Evolutionary conservation across 2,888 invertebrate genomes (phyloP).

Genomic region (Dasypogon diadema): DNA sequence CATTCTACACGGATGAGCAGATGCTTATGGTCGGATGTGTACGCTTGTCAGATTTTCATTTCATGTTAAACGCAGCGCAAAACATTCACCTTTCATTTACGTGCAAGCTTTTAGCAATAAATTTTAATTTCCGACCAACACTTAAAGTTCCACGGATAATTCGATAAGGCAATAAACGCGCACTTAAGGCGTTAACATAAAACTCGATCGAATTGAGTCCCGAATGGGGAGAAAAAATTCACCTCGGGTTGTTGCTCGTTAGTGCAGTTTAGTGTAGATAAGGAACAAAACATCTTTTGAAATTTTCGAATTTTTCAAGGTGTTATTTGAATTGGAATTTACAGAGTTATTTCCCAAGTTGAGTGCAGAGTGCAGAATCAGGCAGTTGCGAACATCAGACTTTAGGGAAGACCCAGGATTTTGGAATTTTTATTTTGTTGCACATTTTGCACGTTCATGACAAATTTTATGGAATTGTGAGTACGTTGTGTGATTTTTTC

Average conservation of each 20-base stretch:
- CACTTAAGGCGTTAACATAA: conserved; percentile 27
- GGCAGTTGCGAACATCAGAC: too few relatives aligned
- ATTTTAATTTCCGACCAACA: conserved; percentile 34
- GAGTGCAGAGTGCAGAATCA: too few relatives aligned
- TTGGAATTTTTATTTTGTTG: too few relatives aligned
- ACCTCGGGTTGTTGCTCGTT: conserved; percentile 19
- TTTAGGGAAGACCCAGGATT: too few relatives aligned
- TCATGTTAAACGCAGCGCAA: conserved; percentile 20
- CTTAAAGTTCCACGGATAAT: conserved; percentile 15
- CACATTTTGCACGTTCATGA: too few relatives aligned
- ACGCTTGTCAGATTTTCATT: conserved; percentile 38
- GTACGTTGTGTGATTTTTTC: too few relatives aligned
- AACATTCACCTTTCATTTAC: background rate
- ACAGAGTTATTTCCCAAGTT: too few relatives aligned
- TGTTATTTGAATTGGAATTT: background rate
- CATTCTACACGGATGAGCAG: conserved; percentile 28
- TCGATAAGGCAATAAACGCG: conserved; percentile 24
- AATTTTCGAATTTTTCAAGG: background rate
- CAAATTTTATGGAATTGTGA: too few relatives aligned
- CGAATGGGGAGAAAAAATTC: background rate
- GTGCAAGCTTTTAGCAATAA: conserved; percentile 4
- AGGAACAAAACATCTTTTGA: conserved; percentile 7
- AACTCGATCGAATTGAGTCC: conserved; percentile 6
- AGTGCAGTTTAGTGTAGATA: conserved; percentile 5
- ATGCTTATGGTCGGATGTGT: conserved; percentile 25